phyloP scores from a whole-genome alignment of 1,140 invertebrate species.

The Himalopsyche phryganea region DNA sequence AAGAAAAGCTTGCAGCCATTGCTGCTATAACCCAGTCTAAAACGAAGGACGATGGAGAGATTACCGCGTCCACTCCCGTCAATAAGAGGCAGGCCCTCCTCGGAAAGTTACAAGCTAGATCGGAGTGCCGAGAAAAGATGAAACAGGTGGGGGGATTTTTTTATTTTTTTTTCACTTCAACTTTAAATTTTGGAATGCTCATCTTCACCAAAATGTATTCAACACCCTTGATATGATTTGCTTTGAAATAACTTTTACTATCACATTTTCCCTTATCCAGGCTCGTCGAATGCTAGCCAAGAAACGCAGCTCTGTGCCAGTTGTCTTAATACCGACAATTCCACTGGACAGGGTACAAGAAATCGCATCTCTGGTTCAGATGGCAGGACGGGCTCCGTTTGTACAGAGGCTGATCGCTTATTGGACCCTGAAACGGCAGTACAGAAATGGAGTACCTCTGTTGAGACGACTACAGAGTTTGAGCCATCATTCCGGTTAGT shows the following conservation, averaged over 20 bases:
- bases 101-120: conserved; percentile 32
- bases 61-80: conserved; percentile 9
- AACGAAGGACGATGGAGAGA: not conserved
- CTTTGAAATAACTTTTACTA: too few species aligned
- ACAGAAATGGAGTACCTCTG: conserved; percentile 92
- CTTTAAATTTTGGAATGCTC: too few species aligned
- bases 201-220: too few species aligned
- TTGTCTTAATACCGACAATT: conserved; percentile 92
- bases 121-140: conserved; percentile 51
- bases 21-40: conserved; percentile 35
- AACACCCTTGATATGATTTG: too few species aligned
- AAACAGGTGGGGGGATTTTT: conserved; percentile 52
- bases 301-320: conserved; percentile 83
- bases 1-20: conserved; percentile 35
- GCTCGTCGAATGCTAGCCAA: conserved; percentile 70
- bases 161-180: too few species aligned
- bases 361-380: conserved; percentile 68
- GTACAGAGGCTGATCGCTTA: conserved; percentile 85
- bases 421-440: conserved; percentile 95
- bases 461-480: conserved; percentile 80
- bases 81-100: conserved; percentile 40
- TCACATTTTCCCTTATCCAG: too few species aligned
- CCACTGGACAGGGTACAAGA: conserved; percentile 84
- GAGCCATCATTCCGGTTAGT: conserved; percentile 36
- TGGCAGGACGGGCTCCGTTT: conserved; percentile 73